Conservation (phyloP, 2,113 vertebrate species). For the Thamnaconus septentrionalis region DNA sequence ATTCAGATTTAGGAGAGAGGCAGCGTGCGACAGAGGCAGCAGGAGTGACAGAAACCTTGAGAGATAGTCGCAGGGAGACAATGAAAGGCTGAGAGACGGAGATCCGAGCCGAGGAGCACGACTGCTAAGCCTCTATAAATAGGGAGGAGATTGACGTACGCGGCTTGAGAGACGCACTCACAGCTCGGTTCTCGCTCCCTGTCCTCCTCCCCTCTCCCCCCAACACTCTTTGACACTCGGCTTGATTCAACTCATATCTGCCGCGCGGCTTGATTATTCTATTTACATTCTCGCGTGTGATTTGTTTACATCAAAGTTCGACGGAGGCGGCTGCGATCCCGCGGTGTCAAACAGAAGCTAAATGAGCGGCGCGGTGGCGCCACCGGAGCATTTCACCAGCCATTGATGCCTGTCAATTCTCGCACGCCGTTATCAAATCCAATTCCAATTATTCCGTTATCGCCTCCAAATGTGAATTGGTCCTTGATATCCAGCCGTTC, state of each 20-base stretch:
- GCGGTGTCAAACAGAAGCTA: neutral
- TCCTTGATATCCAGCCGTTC: conserved; percentile 18
- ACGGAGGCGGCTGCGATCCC: neutral
- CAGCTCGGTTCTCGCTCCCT: neutral
- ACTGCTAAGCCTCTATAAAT: conserved; percentile 43
- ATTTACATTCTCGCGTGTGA: neutral
- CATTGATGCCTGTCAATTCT: conserved; percentile 39
- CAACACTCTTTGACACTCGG: neutral
- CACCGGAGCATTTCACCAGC: conserved; percentile 21
- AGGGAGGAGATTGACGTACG: conserved; percentile 22
- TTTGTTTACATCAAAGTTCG: neutral
- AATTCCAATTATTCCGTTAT: conserved; percentile 31
- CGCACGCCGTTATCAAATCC: conserved; percentile 22
- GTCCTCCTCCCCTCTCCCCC: conserved; percentile 1
- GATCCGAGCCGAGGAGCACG: conserved; percentile 24
- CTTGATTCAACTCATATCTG: conserved; percentile 6
- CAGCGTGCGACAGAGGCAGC: conserved; percentile 28
- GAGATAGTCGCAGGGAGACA: conserved; percentile 34
- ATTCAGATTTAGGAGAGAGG: conserved; percentile 34
- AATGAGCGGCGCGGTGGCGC: conserved; percentile 4
- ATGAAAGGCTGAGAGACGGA: conserved; percentile 12
- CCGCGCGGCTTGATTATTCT: neutral
- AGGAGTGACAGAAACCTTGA: conserved; percentile 31
- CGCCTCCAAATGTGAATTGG: conserved; percentile 24
- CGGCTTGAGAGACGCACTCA: conserved; percentile 19